phyloP scores from a whole-genome alignment of 2,797 vertebrate genomes.

The Spheniscus humboldti region DNA sequence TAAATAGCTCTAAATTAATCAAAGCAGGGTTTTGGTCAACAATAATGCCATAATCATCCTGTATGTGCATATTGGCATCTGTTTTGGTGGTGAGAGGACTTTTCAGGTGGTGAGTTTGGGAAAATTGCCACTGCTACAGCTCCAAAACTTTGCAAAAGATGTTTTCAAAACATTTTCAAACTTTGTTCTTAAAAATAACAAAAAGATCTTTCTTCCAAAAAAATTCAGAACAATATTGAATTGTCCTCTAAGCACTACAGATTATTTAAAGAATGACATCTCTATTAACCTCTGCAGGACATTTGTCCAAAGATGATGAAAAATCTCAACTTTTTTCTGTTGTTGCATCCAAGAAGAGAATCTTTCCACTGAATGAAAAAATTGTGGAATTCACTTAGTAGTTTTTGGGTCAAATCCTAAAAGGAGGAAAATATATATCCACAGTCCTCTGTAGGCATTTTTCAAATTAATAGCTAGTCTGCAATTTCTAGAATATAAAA shows the following conservation, averaged over 20 bases:
- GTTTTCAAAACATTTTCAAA: not conserved
- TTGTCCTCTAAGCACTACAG: not conserved
- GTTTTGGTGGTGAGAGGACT: not conserved
- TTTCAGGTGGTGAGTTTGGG: not conserved
- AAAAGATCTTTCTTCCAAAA: not conserved
- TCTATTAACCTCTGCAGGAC: not conserved
- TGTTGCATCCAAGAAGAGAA: not conserved
- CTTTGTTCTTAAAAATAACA: not conserved
- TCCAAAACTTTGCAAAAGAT: not conserved
- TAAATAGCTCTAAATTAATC: not conserved
- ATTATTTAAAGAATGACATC: not conserved
- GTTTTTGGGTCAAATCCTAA: not conserved
- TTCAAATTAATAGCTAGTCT: not conserved
- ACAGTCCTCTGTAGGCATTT: not conserved
- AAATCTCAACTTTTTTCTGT: not conserved
- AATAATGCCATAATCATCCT: not conserved
- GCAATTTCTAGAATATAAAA: not conserved
- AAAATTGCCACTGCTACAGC: not conserved
- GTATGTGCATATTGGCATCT: not conserved
- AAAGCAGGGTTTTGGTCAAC: not conserved
- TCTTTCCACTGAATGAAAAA: not conserved
- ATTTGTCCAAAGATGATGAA: not conserved
- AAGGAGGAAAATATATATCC: not conserved
- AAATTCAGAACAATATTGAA: not conserved
- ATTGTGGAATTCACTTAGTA: not conserved